phyloP scores from a whole-genome alignment of 2,888 invertebrate genomes.

The Melinopterus prodromus region DNA sequence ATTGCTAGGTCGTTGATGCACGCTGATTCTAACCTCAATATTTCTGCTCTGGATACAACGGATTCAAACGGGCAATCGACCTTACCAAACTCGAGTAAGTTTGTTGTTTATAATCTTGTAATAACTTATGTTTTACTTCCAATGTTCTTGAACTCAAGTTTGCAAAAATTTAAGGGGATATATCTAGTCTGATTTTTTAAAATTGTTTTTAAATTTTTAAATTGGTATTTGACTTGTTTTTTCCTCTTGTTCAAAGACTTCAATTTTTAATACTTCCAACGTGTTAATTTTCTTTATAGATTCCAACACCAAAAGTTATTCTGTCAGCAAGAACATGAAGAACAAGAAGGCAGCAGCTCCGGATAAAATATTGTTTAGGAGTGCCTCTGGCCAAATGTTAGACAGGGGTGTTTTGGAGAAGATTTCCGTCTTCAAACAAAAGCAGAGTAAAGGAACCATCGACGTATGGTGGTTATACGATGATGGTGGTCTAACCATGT shows the following conservation, averaged over 20 bases:
- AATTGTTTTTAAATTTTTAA: slow-evolving; percentile 7
- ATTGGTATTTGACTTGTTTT: not conserved
- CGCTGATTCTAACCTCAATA: slow-evolving; percentile 76
- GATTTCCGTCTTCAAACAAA: slow-evolving; percentile 78
- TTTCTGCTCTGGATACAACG: slow-evolving; percentile 60
- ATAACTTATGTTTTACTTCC: too few relatives aligned
- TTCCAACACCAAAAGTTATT: slow-evolving; percentile 40
- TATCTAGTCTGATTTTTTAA: too few relatives aligned
- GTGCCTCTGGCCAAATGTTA: slow-evolving; percentile 52
- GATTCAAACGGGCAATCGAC: slow-evolving; percentile 44
- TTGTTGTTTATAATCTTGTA: too few relatives aligned
- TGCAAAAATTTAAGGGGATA: too few relatives aligned
- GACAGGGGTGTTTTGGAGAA: slow-evolving; percentile 73
- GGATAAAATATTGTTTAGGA: slow-evolving; percentile 49
- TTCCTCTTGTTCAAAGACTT: too few relatives aligned
- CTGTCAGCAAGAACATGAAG: slow-evolving; percentile 41
- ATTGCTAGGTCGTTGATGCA: slow-evolving; percentile 67
- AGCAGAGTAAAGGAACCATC: slow-evolving; percentile 73
- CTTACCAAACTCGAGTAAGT: slow-evolving; percentile 34
- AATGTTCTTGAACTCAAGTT: too few relatives aligned
- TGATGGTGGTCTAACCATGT: slow-evolving; percentile 65
- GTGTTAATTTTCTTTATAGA: not conserved
- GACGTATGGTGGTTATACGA: slow-evolving; percentile 49
- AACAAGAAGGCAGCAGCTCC: slow-evolving; percentile 46
- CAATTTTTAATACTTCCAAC: not conserved